These are phyloP conservation scores for Sitodiplosis mosellana DNA, from an alignment of 1,140 invertebrate genomes.

Conservation along the genomic window DNA sequence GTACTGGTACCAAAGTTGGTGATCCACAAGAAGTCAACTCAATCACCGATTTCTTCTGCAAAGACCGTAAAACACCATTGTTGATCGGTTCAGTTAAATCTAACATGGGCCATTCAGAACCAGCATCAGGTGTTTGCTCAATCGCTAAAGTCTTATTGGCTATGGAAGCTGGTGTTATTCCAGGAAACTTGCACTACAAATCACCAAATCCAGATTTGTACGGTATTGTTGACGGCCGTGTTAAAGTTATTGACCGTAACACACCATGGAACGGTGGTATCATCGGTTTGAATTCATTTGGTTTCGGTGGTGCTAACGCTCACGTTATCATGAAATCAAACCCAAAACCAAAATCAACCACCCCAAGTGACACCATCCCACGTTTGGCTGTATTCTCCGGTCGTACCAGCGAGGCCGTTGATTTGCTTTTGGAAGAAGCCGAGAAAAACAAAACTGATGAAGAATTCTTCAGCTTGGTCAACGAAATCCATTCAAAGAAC, in stretches of 20 bases:
- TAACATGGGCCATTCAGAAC: conserved; percentile 95
- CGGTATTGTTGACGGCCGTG: conserved; percentile 62
- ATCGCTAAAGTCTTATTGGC: conserved; percentile 80
- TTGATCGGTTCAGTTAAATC: conserved; percentile 91
- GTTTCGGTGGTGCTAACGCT: conserved; percentile 93
- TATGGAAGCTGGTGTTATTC: conserved; percentile 74
- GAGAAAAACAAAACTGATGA: conserved; percentile 41
- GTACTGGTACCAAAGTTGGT: conserved; percentile 86
- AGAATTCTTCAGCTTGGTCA: conserved; percentile 57
- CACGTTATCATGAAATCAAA: conserved; percentile 73
- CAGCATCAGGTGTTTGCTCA: conserved; percentile 78
- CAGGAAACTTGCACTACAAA: conserved; percentile 77
- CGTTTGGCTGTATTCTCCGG: conserved; percentile 64
- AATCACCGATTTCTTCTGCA: conserved; percentile 82
- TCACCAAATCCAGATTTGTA: conserved; percentile 77
- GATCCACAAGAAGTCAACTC: conserved; percentile 94
- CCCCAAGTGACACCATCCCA: conserved; percentile 33
- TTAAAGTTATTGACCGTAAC: conserved; percentile 70
- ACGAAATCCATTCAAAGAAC: conserved; percentile 48
- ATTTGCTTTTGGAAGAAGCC: conserved; percentile 43
- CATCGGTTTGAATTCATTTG: conserved; percentile 86
- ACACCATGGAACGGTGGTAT: conserved; percentile 68
- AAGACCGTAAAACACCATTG: conserved; percentile 56
- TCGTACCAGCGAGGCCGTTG: conserved; percentile 64
- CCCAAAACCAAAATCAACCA: conserved; percentile 43